Evolutionary conservation across 2,113 vertebrate genomes (phyloP), one percentile per base, ranked within the genome.

Genomic region (Eulacestoma nigropectus): DNA sequence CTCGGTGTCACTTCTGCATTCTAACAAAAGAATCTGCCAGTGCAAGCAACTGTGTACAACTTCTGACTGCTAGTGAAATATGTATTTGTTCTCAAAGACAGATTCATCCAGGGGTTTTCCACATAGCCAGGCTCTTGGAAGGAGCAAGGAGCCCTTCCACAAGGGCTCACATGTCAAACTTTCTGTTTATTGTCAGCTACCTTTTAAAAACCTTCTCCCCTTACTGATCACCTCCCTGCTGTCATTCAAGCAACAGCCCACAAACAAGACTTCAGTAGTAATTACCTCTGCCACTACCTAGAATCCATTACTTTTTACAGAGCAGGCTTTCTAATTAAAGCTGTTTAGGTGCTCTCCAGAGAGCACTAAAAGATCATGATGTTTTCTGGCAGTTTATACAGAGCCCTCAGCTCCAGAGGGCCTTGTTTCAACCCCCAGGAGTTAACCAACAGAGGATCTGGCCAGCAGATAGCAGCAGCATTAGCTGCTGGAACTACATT

Each of bases 21-120:
- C 69, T 93, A 91, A 93, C 68, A 87, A 77, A 93, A 93, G 60
- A 81, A 95, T 68, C 68, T 91, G 91, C 89, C 73, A 68, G 39
- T 33, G 42, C 83, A 95, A 95, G 86, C 93, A 95, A 67, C 59
- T 65, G 42, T 4, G 10, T 42, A 55, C 59, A 90, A 35, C 44
- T 67, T 39, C 49, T 2, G 0, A 39, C 15, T 17, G 22, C 64
- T 19, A 29, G 46, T 6, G 6, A 86, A 87, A 83, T 14, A 30
- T 0, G 0, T 23, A 15, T 42, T 89, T 70, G 11, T 80, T 70
- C 32, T 44, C 56, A n/a, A n/a, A n/a, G n/a, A n/a, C n/a, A 60
- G 15, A 39, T 80, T 22, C 88, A 89, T 56, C 33, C 64, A 81
- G 11, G 22, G 11, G 12, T 57, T 69, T 92, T 83, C 39, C 35